phyloP scores from a whole-genome alignment of 2,888 invertebrate species.

The Dynastes grantii region DNA sequence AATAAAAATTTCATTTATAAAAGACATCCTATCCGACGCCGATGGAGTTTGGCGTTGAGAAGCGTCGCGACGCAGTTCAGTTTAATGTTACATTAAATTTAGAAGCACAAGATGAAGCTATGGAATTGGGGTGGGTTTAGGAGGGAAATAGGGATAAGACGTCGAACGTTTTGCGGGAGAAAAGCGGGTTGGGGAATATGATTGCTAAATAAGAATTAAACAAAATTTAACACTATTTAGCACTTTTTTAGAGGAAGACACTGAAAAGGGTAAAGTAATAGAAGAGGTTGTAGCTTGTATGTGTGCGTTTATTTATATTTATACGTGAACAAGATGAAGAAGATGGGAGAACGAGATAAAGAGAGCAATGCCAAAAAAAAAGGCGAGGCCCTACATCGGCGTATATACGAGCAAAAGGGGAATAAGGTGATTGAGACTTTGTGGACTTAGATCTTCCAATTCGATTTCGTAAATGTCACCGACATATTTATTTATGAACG shows the following conservation, averaged over 20 bases:
- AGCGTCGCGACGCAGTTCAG: slow-evolving; percentile 38
- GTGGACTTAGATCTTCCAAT: slow-evolving; percentile 55
- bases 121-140: neutral
- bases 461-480: slow-evolving; percentile 57
- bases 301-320: neutral
- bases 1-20: slow-evolving; percentile 40
- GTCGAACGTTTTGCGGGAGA: neutral
- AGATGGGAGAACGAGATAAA: neutral
- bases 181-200: neutral
- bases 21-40: neutral
- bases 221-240: no score
- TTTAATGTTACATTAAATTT: slow-evolving; percentile 48
- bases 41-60: slow-evolving; percentile 10
- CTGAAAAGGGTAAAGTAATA: neutral
- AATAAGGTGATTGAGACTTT: slow-evolving; percentile 54
- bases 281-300: no score
- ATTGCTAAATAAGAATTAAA: neutral
- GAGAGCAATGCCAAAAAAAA: neutral
- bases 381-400: slow-evolving; percentile 18
- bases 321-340: neutral
- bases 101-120: slow-evolving; percentile 33
- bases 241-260: no score
- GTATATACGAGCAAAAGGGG: slow-evolving; percentile 46
- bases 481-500: slow-evolving; percentile 58
- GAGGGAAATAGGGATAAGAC: neutral